Percentiles rank a stretch among this genome's conserved stretches.
Conservation (phyloP, 2,113 vertebrate genomes). For the Sorex fumeus region DNA sequence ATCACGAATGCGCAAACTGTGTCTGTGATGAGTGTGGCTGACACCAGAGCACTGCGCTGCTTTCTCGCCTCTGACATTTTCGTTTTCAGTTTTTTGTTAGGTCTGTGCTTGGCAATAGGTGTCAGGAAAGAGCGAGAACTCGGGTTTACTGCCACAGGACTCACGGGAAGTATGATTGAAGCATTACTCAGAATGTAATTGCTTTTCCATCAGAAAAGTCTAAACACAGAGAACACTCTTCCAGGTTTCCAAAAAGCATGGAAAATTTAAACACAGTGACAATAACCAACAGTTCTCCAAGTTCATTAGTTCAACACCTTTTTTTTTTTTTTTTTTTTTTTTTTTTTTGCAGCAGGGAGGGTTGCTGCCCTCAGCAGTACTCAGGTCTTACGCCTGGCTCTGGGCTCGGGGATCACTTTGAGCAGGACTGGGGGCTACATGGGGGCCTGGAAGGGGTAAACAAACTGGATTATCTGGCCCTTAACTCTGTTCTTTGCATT, state of each 20-base stretch:
- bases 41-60: not conserved
- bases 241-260: constrained; percentile 53
- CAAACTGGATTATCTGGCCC: too few species aligned
- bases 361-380: too few species aligned
- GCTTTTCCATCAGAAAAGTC: constrained; percentile 70
- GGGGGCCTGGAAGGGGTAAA: not conserved
- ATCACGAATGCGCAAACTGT: not conserved
- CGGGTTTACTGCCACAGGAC: not conserved
- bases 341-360: too few species aligned
- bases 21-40: not conserved
- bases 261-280: not conserved
- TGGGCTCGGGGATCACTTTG: too few species aligned
- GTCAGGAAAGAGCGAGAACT: constrained; percentile 35
- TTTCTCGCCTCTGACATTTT: constrained; percentile 12
- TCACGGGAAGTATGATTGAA: constrained; percentile 50
- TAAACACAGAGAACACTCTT: constrained; percentile 51
- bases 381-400: too few species aligned
- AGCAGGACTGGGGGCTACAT: too few species aligned
- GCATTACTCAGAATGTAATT: constrained; percentile 65
- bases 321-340: too few species aligned
- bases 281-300: not conserved
- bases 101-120: not conserved
- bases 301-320: not conserved
- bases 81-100: not conserved
- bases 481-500: not conserved